A percentile compares a stretch with the other conserved stretches of the same genome.
phyloP scores from a whole-genome alignment of 2,888 invertebrate genomes.

The Autographa pulchrina region DNA sequence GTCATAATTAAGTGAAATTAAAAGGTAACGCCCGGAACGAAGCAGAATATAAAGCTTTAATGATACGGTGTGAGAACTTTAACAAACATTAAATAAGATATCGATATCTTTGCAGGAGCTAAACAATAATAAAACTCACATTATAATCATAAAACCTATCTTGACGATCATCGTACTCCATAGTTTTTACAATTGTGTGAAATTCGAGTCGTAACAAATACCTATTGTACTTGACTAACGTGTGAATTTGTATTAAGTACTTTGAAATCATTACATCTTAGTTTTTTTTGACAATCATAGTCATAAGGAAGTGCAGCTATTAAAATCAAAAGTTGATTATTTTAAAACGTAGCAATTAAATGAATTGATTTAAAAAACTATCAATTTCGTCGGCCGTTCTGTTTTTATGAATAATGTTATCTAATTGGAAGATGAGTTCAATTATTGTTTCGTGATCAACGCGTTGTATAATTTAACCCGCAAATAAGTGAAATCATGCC shows the following conservation, averaged over 20 bases:
- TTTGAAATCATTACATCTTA: slow-evolving; percentile 59
- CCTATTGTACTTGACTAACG: slow-evolving; percentile 65
- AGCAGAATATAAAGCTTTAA: neutral
- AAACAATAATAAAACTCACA: slow-evolving; percentile 38
- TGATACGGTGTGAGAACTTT: slow-evolving; percentile 9
- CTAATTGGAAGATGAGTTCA: slow-evolving; percentile 70
- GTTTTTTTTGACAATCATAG: slow-evolving; percentile 57
- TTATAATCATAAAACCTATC: slow-evolving; percentile 49
- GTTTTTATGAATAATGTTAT: slow-evolving; percentile 56
- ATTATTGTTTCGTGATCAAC: slow-evolving; percentile 76
- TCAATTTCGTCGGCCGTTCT: slow-evolving; percentile 48
- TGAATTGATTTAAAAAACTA: slow-evolving; percentile 57
- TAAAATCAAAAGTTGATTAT: slow-evolving; percentile 46
- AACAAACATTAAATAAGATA: slow-evolving; percentile 9
- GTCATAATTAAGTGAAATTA: slow-evolving; percentile 13
- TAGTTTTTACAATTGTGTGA: slow-evolving; percentile 70
- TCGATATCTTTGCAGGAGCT: slow-evolving; percentile 23
- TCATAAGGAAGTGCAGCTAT: slow-evolving; percentile 61
- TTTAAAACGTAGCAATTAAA: slow-evolving; percentile 56
- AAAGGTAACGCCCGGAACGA: neutral
- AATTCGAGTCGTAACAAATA: slow-evolving; percentile 61
- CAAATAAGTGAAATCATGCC: slow-evolving; percentile 82
- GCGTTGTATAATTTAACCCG: slow-evolving; percentile 69
- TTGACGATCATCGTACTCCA: slow-evolving; percentile 54
- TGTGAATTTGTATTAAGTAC: slow-evolving; percentile 59